Evolutionary conservation across 2,888 invertebrate genomes (phyloP).

Genomic region (Druceiella hillmani): DNA sequence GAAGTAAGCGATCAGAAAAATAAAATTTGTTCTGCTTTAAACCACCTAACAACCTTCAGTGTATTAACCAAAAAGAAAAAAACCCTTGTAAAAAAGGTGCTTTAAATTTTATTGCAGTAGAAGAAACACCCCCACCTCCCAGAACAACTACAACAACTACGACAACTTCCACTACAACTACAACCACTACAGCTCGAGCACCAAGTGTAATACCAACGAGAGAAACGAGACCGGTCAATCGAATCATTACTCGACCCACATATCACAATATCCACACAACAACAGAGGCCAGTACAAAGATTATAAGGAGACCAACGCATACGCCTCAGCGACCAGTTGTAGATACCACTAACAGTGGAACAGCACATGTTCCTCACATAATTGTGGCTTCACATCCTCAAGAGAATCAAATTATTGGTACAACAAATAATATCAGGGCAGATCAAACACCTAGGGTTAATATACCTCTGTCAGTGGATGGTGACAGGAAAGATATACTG

Average conservation of each 20-base stretch:
- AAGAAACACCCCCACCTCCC: too few relatives aligned
- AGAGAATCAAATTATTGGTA: constrained; percentile 66
- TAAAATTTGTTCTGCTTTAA: neutral
- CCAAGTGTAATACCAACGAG: constrained; percentile 25
- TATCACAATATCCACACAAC: constrained; percentile 29
- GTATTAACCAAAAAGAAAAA: too few relatives aligned
- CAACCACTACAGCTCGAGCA: constrained; percentile 29
- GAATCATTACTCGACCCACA: constrained; percentile 32
- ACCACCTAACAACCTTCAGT: too few relatives aligned
- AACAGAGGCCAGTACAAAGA: constrained; percentile 27
- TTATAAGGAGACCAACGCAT: constrained; percentile 41
- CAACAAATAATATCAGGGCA: constrained; percentile 53
- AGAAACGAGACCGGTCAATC: constrained; percentile 30
- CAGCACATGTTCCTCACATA: constrained; percentile 50
- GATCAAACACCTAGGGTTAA: constrained; percentile 64
- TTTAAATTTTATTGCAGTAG: too few relatives aligned
- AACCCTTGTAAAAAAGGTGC: too few relatives aligned
- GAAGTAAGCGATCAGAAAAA: neutral
- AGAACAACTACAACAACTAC: too few relatives aligned
- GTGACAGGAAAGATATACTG: constrained; percentile 50
- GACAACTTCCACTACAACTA: too few relatives aligned
- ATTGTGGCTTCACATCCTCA: constrained; percentile 67
- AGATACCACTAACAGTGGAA: constrained; percentile 40
- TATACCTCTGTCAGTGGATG: constrained; percentile 60
- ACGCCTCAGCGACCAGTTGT: constrained; percentile 31